phyloP scores from a whole-genome alignment of 35 echinoderm and acorn worm species.

The Lytechinus variegatus region DNA sequence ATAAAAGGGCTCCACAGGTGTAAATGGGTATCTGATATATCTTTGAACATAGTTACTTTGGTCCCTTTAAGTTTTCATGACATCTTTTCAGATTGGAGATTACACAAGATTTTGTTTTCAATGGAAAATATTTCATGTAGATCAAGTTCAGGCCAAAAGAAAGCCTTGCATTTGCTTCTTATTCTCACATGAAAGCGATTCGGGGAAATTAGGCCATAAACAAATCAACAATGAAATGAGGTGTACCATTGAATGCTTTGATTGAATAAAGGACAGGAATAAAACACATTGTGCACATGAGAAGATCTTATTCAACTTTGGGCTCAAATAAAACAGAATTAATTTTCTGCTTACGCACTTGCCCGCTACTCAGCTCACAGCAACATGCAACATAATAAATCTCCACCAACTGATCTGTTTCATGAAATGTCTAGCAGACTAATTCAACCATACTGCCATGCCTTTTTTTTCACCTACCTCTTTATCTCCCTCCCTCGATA shows the following conservation, averaged over 20 bases:
- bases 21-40: too few species aligned
- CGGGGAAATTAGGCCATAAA: neutral
- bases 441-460: neutral
- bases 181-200: neutral
- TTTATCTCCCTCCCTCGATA: too few species aligned
- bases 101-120: too few species aligned
- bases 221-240: neutral
- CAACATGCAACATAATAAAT: neutral
- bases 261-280: neutral
- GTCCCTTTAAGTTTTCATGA: too few species aligned
- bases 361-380: neutral
- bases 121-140: too few species aligned
- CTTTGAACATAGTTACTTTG: too few species aligned
- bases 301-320: neutral
- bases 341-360: neutral
- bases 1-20: too few species aligned
- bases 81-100: too few species aligned
- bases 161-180: neutral
- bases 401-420: neutral
- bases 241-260: neutral
- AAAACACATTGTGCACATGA: neutral
- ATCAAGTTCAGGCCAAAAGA: too few species aligned
- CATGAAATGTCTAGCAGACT: neutral
- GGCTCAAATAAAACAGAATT: neutral
- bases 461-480: neutral